Base-by-base conservation (phyloP, 2,888 invertebrate genomes). In the Galerucella calmariensis region DNA sequence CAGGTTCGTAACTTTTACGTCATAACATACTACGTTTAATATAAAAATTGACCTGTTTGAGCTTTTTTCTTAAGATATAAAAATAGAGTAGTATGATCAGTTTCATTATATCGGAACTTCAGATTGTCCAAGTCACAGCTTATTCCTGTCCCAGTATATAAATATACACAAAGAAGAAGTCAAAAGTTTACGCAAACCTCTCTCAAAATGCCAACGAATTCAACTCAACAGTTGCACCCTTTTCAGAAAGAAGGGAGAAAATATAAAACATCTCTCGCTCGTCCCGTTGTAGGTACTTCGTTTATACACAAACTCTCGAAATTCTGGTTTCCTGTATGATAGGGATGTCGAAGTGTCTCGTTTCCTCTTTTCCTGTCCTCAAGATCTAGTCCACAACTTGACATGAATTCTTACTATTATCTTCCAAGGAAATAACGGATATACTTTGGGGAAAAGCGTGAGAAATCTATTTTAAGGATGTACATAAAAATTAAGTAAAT, bases 211-310 rank as follows among this genome's bases (percentile, higher is more conserved):
- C 41, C 35, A 35, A 62, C 62, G n/a, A 62, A 62, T 41, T 9
- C 9, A 61, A 9, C 58, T 58, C 58, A 58, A 24, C 59, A 59
- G 24, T 59, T 14, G 11, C 35, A 61, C 62, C 62, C 14, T 62
- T 62, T 62, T 41, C 35, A 41, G 35, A 62, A 62, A 62, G 62
- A 62, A 62, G 62, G n/a, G 62, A 41, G 62, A 62, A 14, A 41
- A 41, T 35, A 62, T 35, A 62, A 61, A 61, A 35, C 61, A 61
- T 61, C 62, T 16, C n/a, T 62, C 35, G 41, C 8, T 62, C 35
- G 56, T 56, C 16, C 20, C 56, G 3, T 56, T 56, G 16, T 56
- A n/a, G 11, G 2, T n/a, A n/a, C n/a, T 62, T 14, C 62, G 35
- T 62, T 35, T 14, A 62, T 62, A 62, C 59, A 59, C 24, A 59